Percentiles rank a stretch among this genome's conserved stretches.
These are phyloP conservation scores for Hoplias malabaricus DNA, from an alignment of 2,113 vertebrate species.

Conservation along the genomic window DNA sequence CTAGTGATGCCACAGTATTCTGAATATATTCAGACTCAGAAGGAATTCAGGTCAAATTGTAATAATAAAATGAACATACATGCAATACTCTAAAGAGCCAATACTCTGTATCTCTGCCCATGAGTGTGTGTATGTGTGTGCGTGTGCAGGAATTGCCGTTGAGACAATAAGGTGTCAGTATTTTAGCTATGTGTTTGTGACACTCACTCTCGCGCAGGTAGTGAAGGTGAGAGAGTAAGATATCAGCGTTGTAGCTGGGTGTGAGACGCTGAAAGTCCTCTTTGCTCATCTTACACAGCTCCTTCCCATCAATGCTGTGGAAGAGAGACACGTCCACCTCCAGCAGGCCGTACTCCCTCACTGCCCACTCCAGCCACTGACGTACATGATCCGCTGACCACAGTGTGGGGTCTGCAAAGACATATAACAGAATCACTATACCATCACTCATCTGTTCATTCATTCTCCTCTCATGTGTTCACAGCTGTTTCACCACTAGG, in stretches of 20 bases:
- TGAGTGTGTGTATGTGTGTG: neutral
- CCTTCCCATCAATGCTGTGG: conserved; percentile 85
- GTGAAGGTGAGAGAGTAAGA: conserved; percentile 89
- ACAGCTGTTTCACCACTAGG: no score
- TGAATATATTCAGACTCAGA: no score
- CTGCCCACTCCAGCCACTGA: conserved; percentile 90
- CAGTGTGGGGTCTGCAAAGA: conserved; percentile 77
- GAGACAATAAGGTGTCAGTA: no score
- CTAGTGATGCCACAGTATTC: no score
- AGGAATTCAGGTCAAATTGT: no score
- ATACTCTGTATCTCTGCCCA: neutral
- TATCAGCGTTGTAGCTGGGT: conserved; percentile 84
- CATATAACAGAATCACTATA: neutral
- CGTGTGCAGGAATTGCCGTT: no score
- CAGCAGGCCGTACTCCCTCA: conserved; percentile 82
- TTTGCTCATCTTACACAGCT: conserved; percentile 88
- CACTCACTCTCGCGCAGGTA: conserved; percentile 94
- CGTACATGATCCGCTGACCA: conserved; percentile 87
- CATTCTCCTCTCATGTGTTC: neutral
- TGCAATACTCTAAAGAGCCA: neutral
- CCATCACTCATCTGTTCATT: neutral
- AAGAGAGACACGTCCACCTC: conserved; percentile 84
- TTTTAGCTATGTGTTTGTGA: no score
- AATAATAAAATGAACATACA: no score
- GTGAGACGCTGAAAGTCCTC: conserved; percentile 88